Conservation (phyloP, 2,888 invertebrate species). For the Thelaira solivaga region DNA sequence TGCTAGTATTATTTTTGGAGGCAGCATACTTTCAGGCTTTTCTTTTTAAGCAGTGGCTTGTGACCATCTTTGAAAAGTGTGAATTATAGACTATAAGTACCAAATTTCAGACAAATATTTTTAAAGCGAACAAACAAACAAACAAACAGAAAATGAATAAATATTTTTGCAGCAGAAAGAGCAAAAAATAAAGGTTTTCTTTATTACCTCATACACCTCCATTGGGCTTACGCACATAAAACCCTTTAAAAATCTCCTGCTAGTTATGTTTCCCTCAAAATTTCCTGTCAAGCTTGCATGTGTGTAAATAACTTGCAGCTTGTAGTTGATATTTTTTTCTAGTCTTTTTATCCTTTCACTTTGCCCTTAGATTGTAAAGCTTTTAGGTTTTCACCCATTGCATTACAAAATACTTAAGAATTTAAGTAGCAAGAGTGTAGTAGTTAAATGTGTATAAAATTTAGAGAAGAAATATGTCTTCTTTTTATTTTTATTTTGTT, state of each 20-base stretch:
- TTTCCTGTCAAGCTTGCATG: constrained; percentile 13
- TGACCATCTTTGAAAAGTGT: too few relatives aligned
- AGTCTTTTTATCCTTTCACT: neutral
- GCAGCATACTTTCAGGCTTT: too few relatives aligned
- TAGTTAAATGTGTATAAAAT: too few relatives aligned
- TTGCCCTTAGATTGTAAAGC: constrained; percentile 16
- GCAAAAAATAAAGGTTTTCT: too few relatives aligned
- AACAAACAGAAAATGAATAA: too few relatives aligned
- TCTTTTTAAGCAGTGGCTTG: too few relatives aligned
- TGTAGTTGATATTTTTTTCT: constrained; percentile 44
- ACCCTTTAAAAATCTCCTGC: neutral
- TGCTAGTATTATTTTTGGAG: too few relatives aligned
- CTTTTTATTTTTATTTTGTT: neutral
- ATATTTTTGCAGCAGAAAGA: too few relatives aligned
- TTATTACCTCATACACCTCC: too few relatives aligned
- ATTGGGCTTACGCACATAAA: neutral
- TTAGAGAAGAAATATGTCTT: constrained; percentile 34
- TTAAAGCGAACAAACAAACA: too few relatives aligned
- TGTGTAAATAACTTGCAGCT: constrained; percentile 11
- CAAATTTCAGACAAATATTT: too few relatives aligned
- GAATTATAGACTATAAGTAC: too few relatives aligned
- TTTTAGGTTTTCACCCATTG: constrained; percentile 14
- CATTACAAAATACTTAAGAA: neutral
- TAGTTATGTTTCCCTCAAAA: constrained; percentile 5
- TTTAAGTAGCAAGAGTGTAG: constrained; percentile 1